A percentile compares a stretch with the other conserved stretches of the same genome.
phyloP scores from a whole-genome alignment of 2,797 vertebrate genomes.

The Lithobates sylvaticus region DNA sequence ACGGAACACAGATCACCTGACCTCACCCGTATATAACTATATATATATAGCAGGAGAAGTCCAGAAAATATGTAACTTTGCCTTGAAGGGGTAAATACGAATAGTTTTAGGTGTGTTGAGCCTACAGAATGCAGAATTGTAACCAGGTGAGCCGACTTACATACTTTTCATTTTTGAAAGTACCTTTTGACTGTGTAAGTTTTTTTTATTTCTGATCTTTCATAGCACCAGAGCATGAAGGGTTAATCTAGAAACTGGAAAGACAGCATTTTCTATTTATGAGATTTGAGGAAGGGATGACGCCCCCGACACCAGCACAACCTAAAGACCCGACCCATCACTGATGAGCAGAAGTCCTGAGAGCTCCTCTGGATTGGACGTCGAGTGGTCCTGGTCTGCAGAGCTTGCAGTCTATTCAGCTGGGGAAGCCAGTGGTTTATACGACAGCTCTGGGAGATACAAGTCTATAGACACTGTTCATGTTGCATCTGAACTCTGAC shows the following conservation, averaged over 20 bases:
- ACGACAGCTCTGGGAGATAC: neutral
- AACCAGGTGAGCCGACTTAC: too few relatives aligned
- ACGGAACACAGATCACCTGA: too few relatives aligned
- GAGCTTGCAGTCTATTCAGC: constrained; percentile 21
- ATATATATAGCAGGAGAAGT: too few relatives aligned
- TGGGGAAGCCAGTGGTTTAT: neutral
- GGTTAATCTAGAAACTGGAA: constrained; percentile 53
- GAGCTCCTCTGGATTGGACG: neutral
- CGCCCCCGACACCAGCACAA: neutral
- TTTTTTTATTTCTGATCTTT: too few relatives aligned
- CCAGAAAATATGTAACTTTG: too few relatives aligned
- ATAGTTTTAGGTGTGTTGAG: too few relatives aligned
- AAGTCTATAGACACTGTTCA: neutral
- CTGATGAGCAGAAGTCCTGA: too few relatives aligned
- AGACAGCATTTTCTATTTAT: constrained; percentile 48
- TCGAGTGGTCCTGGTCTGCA: neutral
- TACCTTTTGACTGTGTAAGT: too few relatives aligned
- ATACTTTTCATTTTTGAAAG: too few relatives aligned
- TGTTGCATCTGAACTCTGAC: neutral
- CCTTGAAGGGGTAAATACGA: too few relatives aligned
- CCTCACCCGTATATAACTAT: too few relatives aligned
- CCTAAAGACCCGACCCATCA: neutral
- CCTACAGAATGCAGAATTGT: too few relatives aligned
- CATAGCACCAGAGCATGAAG: neutral
- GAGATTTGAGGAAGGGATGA: neutral